phyloP scores from a whole-genome alignment of 2,113 vertebrate species.

The Ovibos moschatus region DNA sequence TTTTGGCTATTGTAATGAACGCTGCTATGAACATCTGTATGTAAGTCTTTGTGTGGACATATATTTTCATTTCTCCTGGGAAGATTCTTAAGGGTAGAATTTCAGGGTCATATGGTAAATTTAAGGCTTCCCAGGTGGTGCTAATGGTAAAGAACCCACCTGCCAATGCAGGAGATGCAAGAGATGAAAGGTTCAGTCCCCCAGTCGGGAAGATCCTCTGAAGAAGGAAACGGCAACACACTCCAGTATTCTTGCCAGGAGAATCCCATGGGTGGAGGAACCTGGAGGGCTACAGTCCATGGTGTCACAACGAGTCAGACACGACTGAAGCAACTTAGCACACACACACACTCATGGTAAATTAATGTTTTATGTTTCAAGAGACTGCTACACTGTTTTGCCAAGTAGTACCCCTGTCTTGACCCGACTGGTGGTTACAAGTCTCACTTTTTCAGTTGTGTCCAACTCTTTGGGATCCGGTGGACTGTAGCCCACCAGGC shows the following conservation, averaged over 20 bases:
- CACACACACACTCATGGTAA: not conserved
- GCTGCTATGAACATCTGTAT: not conserved
- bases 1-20: not conserved
- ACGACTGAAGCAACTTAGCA: not conserved
- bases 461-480: accelerated
- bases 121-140: not conserved
- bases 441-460: not conserved
- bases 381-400: not conserved
- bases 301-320: not conserved
- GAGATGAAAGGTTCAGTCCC: not conserved
- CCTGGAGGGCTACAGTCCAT: not conserved
- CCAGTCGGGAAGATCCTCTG: not conserved
- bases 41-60: not conserved
- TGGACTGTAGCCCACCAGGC: not conserved
- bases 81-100: not conserved
- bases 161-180: not conserved
- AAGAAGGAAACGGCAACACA: not conserved
- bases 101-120: not conserved
- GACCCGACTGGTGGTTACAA: not conserved
- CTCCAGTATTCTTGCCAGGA: not conserved
- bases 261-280: not conserved
- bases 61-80: not conserved
- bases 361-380: not conserved
- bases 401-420: not conserved
- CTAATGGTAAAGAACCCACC: not conserved